Evolutionary conservation across 2,797 vertebrate species (phyloP), one percentile per base, ranked within the genome.

Genomic region (Percopsis omiscomaycus): DNA sequence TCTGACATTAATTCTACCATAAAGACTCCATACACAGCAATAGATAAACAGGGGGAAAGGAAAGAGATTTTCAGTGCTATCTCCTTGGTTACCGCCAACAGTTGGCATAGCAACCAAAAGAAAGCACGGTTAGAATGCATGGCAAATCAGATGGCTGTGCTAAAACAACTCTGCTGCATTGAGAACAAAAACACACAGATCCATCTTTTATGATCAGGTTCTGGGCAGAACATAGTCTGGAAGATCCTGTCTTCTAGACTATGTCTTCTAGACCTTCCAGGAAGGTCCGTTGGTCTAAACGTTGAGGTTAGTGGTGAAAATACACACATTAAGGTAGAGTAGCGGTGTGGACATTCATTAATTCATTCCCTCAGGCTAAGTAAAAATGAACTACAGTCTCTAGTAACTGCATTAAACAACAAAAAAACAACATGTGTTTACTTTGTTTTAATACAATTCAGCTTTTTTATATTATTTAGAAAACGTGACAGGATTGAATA

Each of bases 81-180:
- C 58, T 64, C 53, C 75, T 4, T 69, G 68, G 78, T 77, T 64
- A 78, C 78, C 5, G 32, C 29, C 37, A 60, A 53, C 45, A 27
- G 54, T 73, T 70, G 69, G 69, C 72, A 83, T 64, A 68, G 80
- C 64, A 79, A 77, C 77, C 57, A 12, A 22, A 65, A 61, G 32
- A 37, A 62, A 55, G 28, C 63, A 32, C 32, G 69, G 47, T 60
- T 50, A 63, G 65, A 67, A 61, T 37, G 9, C 42, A 52, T 57
- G 59, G 51, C 32, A 61, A 56, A 58, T 56, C 15, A 1, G 56
- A 29, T 9, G 2, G 61, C 58, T 56, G 5, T 45, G 42, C 68
- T 73, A 55, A 49, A 55, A 69, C 27, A 1, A 61, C 55, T 60
- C 22, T 50, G 29, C 57, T 56, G 66, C 52, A 63, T 55, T 59